Evolutionary conservation across 2,113 vertebrate genomes (phyloP).

Genomic region (Stictonetta naevosa): DNA sequence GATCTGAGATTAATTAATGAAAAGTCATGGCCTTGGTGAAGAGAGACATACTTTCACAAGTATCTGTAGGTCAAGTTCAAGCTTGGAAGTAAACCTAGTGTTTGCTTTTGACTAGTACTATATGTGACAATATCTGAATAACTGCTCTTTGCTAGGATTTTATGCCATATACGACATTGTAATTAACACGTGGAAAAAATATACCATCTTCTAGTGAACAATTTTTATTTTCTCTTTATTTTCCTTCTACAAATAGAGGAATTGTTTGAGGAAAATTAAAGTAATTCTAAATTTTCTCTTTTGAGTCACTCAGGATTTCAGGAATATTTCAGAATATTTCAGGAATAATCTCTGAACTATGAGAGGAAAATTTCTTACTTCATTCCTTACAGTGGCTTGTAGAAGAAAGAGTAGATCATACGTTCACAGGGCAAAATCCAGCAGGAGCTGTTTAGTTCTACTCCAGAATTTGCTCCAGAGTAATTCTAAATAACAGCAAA

Average conservation of each 20-base stretch:
- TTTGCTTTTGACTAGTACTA: background rate
- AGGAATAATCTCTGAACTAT: background rate
- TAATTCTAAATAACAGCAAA: background rate
- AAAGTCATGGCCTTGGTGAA: background rate
- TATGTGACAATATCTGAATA: background rate
- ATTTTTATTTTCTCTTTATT: background rate
- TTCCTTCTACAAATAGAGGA: background rate
- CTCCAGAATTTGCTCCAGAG: background rate
- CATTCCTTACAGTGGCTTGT: background rate
- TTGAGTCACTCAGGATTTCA: background rate
- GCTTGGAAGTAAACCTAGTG: background rate
- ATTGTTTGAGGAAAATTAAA: background rate
- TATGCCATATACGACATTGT: background rate
- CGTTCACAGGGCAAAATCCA: background rate
- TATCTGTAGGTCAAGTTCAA: background rate
- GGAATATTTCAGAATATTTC: background rate
- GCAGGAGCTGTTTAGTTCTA: background rate
- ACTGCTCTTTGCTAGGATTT: background rate
- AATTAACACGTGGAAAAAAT: background rate
- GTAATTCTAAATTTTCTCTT: background rate
- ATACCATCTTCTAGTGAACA: background rate
- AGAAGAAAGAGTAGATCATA: background rate
- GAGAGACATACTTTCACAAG: background rate
- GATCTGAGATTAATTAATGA: background rate
- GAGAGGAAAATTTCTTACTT: background rate